phyloP scores from a whole-genome alignment of 2,113 vertebrate species.

The Rhinoptilus africanus region DNA sequence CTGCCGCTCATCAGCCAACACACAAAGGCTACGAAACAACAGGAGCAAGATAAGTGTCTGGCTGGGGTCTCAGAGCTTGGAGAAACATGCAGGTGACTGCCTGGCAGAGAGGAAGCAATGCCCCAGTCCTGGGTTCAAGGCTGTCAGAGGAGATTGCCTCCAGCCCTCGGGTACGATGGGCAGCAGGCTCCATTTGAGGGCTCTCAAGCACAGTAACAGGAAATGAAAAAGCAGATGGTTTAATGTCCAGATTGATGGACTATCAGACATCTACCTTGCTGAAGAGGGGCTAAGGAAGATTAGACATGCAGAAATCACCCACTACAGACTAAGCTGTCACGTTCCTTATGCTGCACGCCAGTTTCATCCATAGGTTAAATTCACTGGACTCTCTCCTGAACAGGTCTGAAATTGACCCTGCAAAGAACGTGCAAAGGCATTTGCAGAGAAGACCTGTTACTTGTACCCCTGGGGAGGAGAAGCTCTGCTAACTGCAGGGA shows the following conservation, averaged over 20 bases:
- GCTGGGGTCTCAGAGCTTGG: neutral
- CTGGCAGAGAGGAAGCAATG: neutral
- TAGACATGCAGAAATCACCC: neutral
- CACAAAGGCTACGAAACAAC: neutral
- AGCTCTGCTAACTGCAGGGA: neutral
- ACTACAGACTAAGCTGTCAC: neutral
- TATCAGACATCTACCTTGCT: neutral
- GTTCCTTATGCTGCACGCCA: neutral
- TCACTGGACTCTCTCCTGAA: neutral
- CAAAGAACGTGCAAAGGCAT: neutral
- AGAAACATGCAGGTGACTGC: neutral
- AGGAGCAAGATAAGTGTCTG: neutral
- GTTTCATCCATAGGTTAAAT: neutral
- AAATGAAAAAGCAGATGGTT: neutral
- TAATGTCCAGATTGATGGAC: neutral
- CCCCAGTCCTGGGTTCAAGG: neutral
- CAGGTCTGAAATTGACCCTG: neutral
- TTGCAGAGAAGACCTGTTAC: neutral
- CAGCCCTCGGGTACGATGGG: fast-evolving
- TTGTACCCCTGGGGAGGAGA: neutral
- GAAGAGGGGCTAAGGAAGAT: neutral
- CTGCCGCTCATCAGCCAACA: neutral
- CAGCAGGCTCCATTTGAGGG: neutral
- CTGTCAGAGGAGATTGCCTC: neutral
- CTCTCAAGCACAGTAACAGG: neutral